A percentile compares a stretch with the other conserved stretches of the same genome.
phyloP scores from a whole-genome alignment of 2,113 vertebrate species.

The Cygnus atratus region DNA sequence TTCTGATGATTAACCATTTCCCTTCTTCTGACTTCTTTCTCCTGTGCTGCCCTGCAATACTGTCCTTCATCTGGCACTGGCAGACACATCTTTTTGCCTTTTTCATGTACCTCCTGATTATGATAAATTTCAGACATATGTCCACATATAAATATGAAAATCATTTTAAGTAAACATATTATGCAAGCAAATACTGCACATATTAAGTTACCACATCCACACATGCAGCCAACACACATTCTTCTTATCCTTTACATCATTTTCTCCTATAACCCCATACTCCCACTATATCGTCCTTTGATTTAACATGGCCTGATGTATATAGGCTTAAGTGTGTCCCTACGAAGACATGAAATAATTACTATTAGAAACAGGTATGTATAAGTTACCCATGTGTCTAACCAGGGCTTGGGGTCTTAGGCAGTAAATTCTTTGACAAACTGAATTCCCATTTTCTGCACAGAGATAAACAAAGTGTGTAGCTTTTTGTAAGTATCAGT shows the following conservation, averaged over 20 bases:
- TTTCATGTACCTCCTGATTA: not conserved
- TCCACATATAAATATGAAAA: rapidly evolving
- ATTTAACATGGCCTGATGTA: not conserved
- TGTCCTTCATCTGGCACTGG: not conserved
- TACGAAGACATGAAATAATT: not conserved
- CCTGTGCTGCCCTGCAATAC: not conserved
- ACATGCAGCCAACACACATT: not conserved
- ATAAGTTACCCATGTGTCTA: not conserved
- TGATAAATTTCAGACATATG: not conserved
- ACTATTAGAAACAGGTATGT: not conserved
- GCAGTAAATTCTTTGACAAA: not conserved
- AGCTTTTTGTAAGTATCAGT: not conserved
- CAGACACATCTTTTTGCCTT: not conserved
- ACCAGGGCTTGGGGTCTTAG: not conserved
- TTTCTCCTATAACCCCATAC: not conserved
- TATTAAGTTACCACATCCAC: not conserved
- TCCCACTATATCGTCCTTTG: rapidly evolving
- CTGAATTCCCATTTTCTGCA: not conserved
- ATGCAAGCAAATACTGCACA: rapidly evolving
- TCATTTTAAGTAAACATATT: not conserved
- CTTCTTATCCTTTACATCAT: not conserved
- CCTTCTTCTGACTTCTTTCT: not conserved
- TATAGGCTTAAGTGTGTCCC: not conserved
- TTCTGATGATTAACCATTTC: not conserved
- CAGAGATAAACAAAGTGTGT: not conserved